These are phyloP conservation scores for Phainopepla nitens DNA, from an alignment of 2,113 vertebrate species.

Conservation along the genomic window DNA sequence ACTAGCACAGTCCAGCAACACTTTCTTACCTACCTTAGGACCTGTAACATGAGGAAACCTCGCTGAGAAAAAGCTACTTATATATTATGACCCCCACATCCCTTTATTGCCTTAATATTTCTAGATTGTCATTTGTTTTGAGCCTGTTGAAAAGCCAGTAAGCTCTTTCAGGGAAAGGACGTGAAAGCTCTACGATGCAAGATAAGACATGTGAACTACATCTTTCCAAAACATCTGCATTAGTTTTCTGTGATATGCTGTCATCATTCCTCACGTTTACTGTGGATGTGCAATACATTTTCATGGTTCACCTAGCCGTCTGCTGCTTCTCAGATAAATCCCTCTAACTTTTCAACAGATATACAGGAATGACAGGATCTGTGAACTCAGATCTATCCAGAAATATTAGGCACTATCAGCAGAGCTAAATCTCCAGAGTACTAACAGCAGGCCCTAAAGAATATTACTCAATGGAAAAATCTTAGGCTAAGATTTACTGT, in stretches of 20 bases:
- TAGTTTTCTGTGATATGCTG: slow-evolving; percentile 27
- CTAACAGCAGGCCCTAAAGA: not conserved
- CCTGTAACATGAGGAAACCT: not conserved
- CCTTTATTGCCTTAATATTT: slow-evolving; percentile 52
- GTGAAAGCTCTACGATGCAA: not conserved
- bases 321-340: slow-evolving; percentile 49
- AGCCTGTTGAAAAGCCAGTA: slow-evolving; percentile 35
- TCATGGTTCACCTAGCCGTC: slow-evolving; percentile 36
- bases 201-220: slow-evolving; percentile 27
- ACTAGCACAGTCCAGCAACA: not conserved
- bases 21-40: not conserved
- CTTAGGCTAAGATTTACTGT: slow-evolving; percentile 34
- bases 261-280: slow-evolving; percentile 40
- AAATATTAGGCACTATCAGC: slow-evolving; percentile 43
- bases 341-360: slow-evolving; percentile 51
- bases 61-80: not conserved
- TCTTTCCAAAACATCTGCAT: slow-evolving; percentile 50
- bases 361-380: slow-evolving; percentile 3
- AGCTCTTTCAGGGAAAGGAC: not conserved
- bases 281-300: slow-evolving; percentile 36
- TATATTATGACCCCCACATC: not conserved
- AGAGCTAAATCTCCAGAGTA: slow-evolving; percentile 30
- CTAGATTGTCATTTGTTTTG: slow-evolving; percentile 32
- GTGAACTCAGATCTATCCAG: slow-evolving; percentile 29
- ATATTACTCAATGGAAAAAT: slow-evolving; percentile 38